phyloP scores from a whole-genome alignment of 1,140 invertebrate species.

The Bemisia tabaci region DNA sequence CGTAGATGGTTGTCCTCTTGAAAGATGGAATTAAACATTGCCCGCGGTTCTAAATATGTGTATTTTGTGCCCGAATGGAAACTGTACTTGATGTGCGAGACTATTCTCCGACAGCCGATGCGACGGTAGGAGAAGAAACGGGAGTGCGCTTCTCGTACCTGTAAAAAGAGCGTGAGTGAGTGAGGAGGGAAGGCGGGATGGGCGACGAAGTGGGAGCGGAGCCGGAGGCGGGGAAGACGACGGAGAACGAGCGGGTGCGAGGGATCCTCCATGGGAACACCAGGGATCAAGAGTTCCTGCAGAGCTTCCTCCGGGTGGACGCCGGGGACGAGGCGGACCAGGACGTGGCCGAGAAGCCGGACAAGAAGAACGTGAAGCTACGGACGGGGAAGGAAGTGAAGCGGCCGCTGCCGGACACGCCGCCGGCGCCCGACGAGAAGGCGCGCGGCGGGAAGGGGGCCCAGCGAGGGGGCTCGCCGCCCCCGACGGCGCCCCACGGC shows the following conservation, averaged over 20 bases:
- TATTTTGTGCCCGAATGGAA: too few relatives aligned
- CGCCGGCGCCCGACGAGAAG: constrained; percentile 27
- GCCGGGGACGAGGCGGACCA: constrained; percentile 13
- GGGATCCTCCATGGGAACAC: constrained; percentile 19
- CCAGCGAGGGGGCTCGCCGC: constrained; percentile 12
- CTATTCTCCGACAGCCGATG: too few relatives aligned
- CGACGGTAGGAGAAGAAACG: too few relatives aligned
- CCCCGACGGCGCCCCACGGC: constrained; percentile 24
- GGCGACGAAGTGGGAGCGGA: constrained; percentile 6
- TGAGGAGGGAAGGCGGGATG: too few relatives aligned
- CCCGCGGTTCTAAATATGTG: too few relatives aligned
- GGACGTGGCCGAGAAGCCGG: constrained; percentile 7
- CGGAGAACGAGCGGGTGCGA: constrained; percentile 16
- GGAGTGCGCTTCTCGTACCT: too few relatives aligned
- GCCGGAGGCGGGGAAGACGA: constrained; percentile 16
- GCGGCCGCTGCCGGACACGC: constrained; percentile 2
- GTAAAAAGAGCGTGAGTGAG: too few relatives aligned
- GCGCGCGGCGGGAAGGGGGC: neutral
- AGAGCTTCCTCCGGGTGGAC: constrained; percentile 22
- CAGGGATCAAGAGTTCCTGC: constrained; percentile 23
- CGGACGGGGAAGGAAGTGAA: constrained; percentile 10
- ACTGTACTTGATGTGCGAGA: too few relatives aligned
- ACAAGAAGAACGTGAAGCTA: constrained; percentile 12
- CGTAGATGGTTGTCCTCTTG: too few relatives aligned
- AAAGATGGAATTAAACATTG: too few relatives aligned